Conservation (phyloP, 2,113 vertebrate genomes). For the Rhabdornis inornatus region DNA sequence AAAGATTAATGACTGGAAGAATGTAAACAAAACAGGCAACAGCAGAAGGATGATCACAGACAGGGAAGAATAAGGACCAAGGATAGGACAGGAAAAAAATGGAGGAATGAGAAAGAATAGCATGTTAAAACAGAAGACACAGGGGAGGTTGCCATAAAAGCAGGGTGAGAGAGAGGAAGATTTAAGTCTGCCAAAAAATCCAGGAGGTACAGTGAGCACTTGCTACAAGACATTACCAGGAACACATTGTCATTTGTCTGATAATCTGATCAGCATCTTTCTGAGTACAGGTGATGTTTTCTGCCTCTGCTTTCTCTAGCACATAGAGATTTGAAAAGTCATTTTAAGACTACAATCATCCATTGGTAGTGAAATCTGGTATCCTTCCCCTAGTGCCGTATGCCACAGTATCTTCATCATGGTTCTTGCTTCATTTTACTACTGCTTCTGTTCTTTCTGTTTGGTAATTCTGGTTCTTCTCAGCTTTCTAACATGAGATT, state of each 20-base stretch:
- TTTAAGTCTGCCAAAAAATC: background rate
- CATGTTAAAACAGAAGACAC: background rate
- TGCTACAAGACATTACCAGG: background rate
- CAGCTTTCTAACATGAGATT: background rate
- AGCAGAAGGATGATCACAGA: background rate
- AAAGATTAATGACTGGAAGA: background rate
- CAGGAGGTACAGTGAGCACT: background rate
- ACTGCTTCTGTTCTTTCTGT: background rate
- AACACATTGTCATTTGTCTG: background rate
- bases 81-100: background rate
- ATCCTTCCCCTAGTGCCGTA: accelerated
- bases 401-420: background rate
- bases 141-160: background rate
- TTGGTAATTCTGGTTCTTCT: background rate
- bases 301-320: background rate
- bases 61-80: background rate
- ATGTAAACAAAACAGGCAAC: background rate
- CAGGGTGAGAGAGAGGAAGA: background rate
- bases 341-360: background rate
- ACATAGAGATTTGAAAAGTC: background rate
- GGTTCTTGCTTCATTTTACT: background rate
- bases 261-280: accelerated
- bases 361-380: background rate
- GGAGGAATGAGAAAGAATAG: background rate
- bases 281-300: background rate